A percentile compares a stretch with the other conserved stretches of the same genome.
Evolutionary conservation across 2,113 vertebrate genomes (phyloP).

Genomic region (Chloroceryle aenea): DNA sequence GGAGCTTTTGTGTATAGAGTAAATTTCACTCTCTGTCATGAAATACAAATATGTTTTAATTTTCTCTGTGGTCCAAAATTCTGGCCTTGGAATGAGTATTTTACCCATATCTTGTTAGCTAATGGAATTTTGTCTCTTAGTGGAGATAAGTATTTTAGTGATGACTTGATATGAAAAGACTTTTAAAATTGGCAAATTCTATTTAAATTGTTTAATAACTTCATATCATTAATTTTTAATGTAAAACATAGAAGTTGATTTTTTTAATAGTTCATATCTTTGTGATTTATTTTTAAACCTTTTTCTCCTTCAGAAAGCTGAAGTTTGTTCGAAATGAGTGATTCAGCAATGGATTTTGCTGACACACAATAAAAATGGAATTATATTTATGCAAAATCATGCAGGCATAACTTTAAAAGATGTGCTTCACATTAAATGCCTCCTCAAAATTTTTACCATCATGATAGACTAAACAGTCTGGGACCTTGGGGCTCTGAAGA

Average conservation of each 20-base stretch:
- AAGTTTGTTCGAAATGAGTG: background rate
- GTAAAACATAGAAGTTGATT: background rate
- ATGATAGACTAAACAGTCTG: constrained; percentile 19
- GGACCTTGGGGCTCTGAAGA: constrained; percentile 4
- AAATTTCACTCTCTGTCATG: background rate
- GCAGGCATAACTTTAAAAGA: constrained; percentile 9
- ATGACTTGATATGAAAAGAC: background rate
- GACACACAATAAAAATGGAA: background rate
- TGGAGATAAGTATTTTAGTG: background rate
- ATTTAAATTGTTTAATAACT: background rate
- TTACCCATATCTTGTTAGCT: background rate
- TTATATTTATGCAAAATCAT: constrained; percentile 9
- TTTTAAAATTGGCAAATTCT: background rate
- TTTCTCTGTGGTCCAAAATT: background rate
- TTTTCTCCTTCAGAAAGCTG: background rate
- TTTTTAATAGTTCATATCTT: background rate
- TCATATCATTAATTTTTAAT: background rate
- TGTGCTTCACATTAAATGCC: background rate
- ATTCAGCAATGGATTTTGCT: background rate
- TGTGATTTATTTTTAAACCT: background rate
- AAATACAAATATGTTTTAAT: background rate
- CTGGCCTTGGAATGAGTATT: background rate
- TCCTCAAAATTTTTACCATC: background rate
- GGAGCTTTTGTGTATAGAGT: background rate
- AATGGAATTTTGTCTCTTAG: background rate